A percentile compares a stretch with the other conserved stretches of the same genome.
These are phyloP conservation scores for Eremobia ochroleuca DNA, from an alignment of 2,888 invertebrate species.

Conservation along the genomic window DNA sequence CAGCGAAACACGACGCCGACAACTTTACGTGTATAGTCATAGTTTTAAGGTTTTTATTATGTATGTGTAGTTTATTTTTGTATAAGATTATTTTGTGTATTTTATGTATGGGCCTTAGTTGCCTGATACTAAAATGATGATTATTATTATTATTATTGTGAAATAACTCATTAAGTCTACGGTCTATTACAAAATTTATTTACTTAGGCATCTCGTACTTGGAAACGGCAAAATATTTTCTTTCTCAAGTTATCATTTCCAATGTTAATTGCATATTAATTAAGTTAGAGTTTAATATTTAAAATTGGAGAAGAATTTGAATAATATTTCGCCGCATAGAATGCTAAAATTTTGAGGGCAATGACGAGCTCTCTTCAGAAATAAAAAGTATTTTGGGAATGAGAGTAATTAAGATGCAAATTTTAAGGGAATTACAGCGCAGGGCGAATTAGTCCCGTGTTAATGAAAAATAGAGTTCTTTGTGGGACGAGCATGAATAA, in stretches of 20 bases:
- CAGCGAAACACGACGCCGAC: too few species aligned
- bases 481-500: slow-evolving; percentile 62
- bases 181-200: slow-evolving; percentile 15
- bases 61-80: too few species aligned
- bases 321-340: slow-evolving; percentile 70
- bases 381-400: slow-evolving; percentile 67
- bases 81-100: too few species aligned
- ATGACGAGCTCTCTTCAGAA: slow-evolving; percentile 51
- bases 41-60: too few species aligned
- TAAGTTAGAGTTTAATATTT: slow-evolving; percentile 67
- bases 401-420: slow-evolving; percentile 69
- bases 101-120: too few species aligned
- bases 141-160: too few species aligned
- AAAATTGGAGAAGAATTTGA: slow-evolving; percentile 73
- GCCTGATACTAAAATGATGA: too few species aligned
- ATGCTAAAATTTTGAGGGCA: slow-evolving; percentile 61
- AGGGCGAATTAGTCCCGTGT: slow-evolving; percentile 61
- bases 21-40: too few species aligned
- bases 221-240: slow-evolving; percentile 31
- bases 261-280: slow-evolving; percentile 73
- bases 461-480: slow-evolving; percentile 68
- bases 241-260: slow-evolving; percentile 52
- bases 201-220: slow-evolving; percentile 6
- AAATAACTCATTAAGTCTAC: slow-evolving; percentile 35
- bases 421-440: slow-evolving; percentile 63